Percentiles rank a stretch among this genome's conserved stretches.
These are phyloP conservation scores for Osedax fenrisi DNA, from an alignment of 2,888 invertebrate species.

Conservation along the genomic window DNA sequence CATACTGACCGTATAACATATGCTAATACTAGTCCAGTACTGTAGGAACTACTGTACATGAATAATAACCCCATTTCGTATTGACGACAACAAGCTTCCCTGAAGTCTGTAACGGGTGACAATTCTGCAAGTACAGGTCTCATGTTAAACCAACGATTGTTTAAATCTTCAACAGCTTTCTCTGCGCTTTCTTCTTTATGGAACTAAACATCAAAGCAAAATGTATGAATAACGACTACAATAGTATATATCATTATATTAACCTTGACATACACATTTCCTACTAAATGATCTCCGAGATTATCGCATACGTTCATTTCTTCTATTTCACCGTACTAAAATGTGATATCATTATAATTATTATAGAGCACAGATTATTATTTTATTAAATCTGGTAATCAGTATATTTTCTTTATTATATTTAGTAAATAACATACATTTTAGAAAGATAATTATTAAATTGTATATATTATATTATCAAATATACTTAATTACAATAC, in stretches of 20 bases:
- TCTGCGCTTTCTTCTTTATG: slow-evolving; percentile 95
- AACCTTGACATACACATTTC: slow-evolving; percentile 96
- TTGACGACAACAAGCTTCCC: slow-evolving; percentile 96
- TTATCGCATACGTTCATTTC: slow-evolving; percentile 99
- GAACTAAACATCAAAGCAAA: slow-evolving; percentile 62
- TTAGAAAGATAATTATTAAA: no score
- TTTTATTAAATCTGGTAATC: no score
- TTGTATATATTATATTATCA: no score
- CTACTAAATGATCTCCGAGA: slow-evolving; percentile 90
- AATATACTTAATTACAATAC: no score
- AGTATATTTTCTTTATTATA: no score
- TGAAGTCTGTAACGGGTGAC: slow-evolving; percentile 95
- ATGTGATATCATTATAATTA: slow-evolving; percentile 33
- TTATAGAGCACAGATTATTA: no score
- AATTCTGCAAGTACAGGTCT: slow-evolving; percentile 93
- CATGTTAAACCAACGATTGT: slow-evolving; percentile 97
- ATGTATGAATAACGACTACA: neutral
- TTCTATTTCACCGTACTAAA: slow-evolving; percentile 88
- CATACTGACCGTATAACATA: no score
- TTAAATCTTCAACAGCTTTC: slow-evolving; percentile 85
- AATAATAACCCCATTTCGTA: slow-evolving; percentile 95
- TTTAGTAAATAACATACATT: no score
- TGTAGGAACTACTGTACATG: no score
- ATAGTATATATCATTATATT: slow-evolving; percentile 33
- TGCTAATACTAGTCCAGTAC: no score